Base-by-base conservation (phyloP, 2,113 vertebrate species). In the Ancistrus triradiatus region DNA sequence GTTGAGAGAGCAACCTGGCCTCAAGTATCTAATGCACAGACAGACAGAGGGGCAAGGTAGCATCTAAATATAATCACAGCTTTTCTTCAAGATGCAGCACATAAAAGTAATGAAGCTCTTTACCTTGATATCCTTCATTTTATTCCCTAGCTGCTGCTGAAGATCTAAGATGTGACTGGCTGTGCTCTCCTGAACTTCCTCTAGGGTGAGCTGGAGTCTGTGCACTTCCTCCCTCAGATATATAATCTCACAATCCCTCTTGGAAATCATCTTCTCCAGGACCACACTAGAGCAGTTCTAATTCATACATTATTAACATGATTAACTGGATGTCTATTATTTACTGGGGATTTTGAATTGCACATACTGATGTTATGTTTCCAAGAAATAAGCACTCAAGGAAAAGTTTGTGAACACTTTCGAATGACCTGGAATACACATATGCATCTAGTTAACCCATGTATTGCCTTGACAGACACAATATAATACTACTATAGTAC, bases 231-330 rank as follows among this genome's bases (percentile, higher is more conserved):
- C 93, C 8, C 95, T 85, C 15, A 98, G 91, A 10, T 90, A 83
- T 27, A 95, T 85, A 77, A 97, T 93, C 85, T 97, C 93, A 11
- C 89, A 80, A 80, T 98, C 94, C 85, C 95, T 97, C 69, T 88
- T 88, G 35, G 91, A 83, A 74, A 98, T 77, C 0, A 90, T 84
- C 0, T 83, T 85, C 80, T 97, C 94, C 66, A 96, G 51, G 74
- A 90, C 28, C 4, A 21, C 47, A 8, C 27, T 33, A 13, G 17
- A 44, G 14, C 21, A 21, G 6, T 17, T 57, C 55, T 57, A 22
- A 40, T 15, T 22, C 7, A 57, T 21, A 57, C 13, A 28, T 50
- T 24, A 14, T n/a, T n/a, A n/a, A n/a, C n/a, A n/a, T n/a, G n/a
- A n/a, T n/a, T n/a, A n/a, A n/a, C n/a, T n/a, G n/a, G n/a, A n/a